phyloP scores from a whole-genome alignment of 2,113 vertebrate species.

The Tyto alba region DNA sequence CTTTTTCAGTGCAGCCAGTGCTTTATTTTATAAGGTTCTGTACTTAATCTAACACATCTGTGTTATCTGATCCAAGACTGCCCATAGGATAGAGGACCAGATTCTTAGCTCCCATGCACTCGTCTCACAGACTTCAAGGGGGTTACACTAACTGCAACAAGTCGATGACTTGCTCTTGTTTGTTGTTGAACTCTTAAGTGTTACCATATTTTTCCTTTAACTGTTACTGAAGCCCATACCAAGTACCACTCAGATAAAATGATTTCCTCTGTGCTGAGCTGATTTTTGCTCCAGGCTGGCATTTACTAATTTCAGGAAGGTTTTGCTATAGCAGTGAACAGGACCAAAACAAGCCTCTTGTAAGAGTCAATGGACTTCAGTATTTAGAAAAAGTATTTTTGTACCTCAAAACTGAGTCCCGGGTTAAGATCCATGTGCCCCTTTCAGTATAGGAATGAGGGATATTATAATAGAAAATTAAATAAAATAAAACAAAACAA shows the following conservation, averaged over 20 bases:
- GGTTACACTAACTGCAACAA: background rate
- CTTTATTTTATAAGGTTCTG: constrained; percentile 17
- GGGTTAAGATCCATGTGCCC: background rate
- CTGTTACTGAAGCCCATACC: background rate
- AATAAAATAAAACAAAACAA: background rate
- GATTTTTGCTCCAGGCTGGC: constrained; percentile 3
- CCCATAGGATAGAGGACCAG: constrained; percentile 12
- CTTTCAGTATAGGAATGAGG: background rate
- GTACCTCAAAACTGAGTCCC: background rate
- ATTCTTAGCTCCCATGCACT: background rate
- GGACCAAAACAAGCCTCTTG: background rate
- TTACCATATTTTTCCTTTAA: constrained; percentile 33
- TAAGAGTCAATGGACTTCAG: background rate
- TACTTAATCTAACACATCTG: constrained; percentile 53
- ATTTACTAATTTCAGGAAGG: background rate
- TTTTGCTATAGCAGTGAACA: background rate
- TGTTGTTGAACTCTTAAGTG: constrained; percentile 24
- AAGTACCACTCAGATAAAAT: constrained; percentile 5
- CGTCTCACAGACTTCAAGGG: background rate
- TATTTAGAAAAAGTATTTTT: background rate
- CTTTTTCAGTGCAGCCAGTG: background rate
- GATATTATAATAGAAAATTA: background rate
- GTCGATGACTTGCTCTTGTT: background rate
- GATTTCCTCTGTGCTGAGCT: background rate
- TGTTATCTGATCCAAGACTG: constrained; percentile 36